These are phyloP conservation scores for Mimumesa dahlbomi DNA, from an alignment of 2,888 invertebrate genomes.

Conservation along the genomic window DNA sequence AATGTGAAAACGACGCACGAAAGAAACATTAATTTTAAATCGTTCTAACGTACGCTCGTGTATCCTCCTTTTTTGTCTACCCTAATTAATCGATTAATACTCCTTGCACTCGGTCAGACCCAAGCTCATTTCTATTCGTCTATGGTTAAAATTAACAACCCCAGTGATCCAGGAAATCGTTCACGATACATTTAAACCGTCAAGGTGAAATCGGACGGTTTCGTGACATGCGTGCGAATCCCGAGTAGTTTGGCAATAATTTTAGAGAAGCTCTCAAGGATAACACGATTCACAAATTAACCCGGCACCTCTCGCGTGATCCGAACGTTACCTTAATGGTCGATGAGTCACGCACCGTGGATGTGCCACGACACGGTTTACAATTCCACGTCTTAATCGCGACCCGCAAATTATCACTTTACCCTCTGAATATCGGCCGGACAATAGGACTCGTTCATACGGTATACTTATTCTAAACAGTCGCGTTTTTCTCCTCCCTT, in stretches of 20 bases:
- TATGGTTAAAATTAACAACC: not conserved
- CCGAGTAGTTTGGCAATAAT: constrained; percentile 52
- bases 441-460: constrained; percentile 53
- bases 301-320: constrained; percentile 73
- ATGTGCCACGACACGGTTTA: constrained; percentile 65
- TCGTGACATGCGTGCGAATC: constrained; percentile 34
- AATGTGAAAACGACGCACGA: no score
- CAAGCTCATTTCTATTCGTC: no score
- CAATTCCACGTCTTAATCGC: constrained; percentile 73
- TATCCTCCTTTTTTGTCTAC: no score
- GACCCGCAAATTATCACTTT: constrained; percentile 72
- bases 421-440: constrained; percentile 39
- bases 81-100: no score
- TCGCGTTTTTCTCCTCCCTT: no score
- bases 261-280: constrained; percentile 47
- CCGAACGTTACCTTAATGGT: constrained; percentile 69
- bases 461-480: no score
- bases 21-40: no score
- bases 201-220: constrained; percentile 14
- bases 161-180: constrained; percentile 11
- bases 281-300: constrained; percentile 69
- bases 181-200: not conserved
- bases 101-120: no score
- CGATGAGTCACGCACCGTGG: constrained; percentile 72
- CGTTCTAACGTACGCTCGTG: no score